Evolutionary conservation across 2,888 invertebrate genomes (phyloP).

Genomic region (Sinodicranocentrus sp.): DNA sequence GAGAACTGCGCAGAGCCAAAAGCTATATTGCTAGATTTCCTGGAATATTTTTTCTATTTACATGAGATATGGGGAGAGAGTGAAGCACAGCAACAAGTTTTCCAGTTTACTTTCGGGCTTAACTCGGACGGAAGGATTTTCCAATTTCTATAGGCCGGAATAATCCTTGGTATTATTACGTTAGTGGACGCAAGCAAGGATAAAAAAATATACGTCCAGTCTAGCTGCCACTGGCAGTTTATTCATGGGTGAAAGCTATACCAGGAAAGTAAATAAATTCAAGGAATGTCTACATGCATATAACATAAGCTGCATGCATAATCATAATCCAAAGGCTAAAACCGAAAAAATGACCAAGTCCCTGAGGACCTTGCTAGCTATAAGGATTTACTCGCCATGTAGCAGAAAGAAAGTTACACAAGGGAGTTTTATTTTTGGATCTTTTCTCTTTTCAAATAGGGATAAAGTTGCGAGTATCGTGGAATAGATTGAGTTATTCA

Average conservation of each 20-base stretch:
- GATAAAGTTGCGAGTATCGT: too few relatives aligned
- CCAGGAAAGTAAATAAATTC: background rate
- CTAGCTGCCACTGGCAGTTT: background rate
- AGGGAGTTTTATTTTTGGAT: too few relatives aligned
- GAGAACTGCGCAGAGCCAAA: background rate
- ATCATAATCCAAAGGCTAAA: too few relatives aligned
- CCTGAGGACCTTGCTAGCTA: too few relatives aligned
- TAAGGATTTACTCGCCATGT: too few relatives aligned
- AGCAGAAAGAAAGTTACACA: too few relatives aligned
- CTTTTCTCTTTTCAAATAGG: too few relatives aligned
- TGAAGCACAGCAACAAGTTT: slow-evolving; percentile 48
- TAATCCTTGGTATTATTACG: slow-evolving; percentile 23
- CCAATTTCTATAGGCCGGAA: slow-evolving; percentile 25
- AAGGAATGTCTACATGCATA: background rate
- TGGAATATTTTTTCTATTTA: slow-evolving; percentile 25
- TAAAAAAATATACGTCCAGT: background rate
- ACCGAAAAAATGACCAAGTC: too few relatives aligned
- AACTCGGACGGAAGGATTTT: slow-evolving; percentile 15
- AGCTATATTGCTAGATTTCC: background rate
- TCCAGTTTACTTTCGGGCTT: slow-evolving; percentile 24
- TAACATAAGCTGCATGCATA: too few relatives aligned
- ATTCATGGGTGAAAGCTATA: background rate
- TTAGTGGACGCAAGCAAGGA: background rate
- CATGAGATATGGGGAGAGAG: background rate
- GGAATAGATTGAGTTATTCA: too few relatives aligned